These are phyloP conservation scores for Chymomyza costata DNA, from an alignment of 1,140 invertebrate species.

Conservation along the genomic window DNA sequence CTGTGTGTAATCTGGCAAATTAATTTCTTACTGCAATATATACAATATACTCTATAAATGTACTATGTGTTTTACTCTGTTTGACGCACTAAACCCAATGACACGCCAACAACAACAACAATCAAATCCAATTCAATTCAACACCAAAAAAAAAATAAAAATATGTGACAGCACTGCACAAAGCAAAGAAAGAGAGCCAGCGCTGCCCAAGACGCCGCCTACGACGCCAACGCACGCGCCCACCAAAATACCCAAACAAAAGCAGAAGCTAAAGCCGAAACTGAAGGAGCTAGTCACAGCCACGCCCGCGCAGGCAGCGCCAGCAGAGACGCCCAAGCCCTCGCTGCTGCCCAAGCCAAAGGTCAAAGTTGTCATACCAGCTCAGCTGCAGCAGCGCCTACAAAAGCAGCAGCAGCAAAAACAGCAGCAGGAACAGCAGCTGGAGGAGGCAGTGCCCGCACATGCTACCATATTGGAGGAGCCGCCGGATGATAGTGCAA, in stretches of 20 bases:
- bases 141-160: constrained; percentile 39
- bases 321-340: constrained; percentile 52
- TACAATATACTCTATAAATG: too few relatives aligned
- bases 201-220: constrained; percentile 25
- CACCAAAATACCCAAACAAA: constrained; percentile 59
- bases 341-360: constrained; percentile 73
- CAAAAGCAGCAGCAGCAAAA: constrained; percentile 43
- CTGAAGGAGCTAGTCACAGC: constrained; percentile 9
- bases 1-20: too few relatives aligned
- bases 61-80: constrained; percentile 59
- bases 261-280: constrained; percentile 15
- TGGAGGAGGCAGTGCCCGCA: constrained; percentile 44
- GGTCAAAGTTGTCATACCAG: constrained; percentile 72
- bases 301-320: constrained; percentile 26
- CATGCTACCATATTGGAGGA: constrained; percentile 24
- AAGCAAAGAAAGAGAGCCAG: constrained; percentile 24
- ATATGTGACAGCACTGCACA: constrained; percentile 61
- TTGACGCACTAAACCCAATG: constrained; percentile 30
- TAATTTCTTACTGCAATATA: too few relatives aligned
- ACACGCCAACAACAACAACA: constrained; percentile 28
- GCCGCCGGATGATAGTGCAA: constrained; percentile 7
- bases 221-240: constrained; percentile 36
- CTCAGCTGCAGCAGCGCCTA: constrained; percentile 62
- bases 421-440: constrained; percentile 27
- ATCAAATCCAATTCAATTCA: too few relatives aligned